Conservation (phyloP, 2,888 invertebrate genomes). For the Xestia rhomboidea region DNA sequence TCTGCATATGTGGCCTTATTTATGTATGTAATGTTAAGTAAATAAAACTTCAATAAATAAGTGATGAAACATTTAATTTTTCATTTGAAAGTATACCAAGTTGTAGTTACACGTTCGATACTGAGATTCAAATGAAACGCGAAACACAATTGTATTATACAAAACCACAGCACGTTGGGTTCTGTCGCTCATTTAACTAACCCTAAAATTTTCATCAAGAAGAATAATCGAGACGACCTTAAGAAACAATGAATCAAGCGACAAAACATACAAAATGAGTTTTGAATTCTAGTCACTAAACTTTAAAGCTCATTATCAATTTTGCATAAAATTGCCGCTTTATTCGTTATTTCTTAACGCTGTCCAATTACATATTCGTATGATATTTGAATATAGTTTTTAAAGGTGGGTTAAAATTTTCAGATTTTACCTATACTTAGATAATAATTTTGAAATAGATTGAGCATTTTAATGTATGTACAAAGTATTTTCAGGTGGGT, state of each 20-base stretch:
- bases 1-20: background rate
- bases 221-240: too few species aligned
- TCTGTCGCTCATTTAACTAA: slow-evolving; percentile 59
- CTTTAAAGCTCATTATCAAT: background rate
- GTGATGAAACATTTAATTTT: slow-evolving; percentile 90
- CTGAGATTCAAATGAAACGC: slow-evolving; percentile 90
- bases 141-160: slow-evolving; percentile 87
- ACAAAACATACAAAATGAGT: background rate
- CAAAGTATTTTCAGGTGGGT: slow-evolving; percentile 35
- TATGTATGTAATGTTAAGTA: slow-evolving; percentile 4
- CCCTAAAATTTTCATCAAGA: background rate
- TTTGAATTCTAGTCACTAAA: background rate
- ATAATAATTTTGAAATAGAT: background rate
- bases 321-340: background rate
- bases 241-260: background rate
- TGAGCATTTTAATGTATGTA: slow-evolving; percentile 34
- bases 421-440: background rate
- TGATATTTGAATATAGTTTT: background rate
- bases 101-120: slow-evolving; percentile 88
- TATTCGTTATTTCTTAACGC: background rate
- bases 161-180: slow-evolving; percentile 75
- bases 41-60: slow-evolving; percentile 73
- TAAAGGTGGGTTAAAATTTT: background rate
- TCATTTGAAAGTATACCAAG: slow-evolving; percentile 90
- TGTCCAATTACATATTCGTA: background rate